Evolutionary conservation across 2,113 vertebrate genomes (phyloP).

Genomic region (Trogon melanurus): DNA sequence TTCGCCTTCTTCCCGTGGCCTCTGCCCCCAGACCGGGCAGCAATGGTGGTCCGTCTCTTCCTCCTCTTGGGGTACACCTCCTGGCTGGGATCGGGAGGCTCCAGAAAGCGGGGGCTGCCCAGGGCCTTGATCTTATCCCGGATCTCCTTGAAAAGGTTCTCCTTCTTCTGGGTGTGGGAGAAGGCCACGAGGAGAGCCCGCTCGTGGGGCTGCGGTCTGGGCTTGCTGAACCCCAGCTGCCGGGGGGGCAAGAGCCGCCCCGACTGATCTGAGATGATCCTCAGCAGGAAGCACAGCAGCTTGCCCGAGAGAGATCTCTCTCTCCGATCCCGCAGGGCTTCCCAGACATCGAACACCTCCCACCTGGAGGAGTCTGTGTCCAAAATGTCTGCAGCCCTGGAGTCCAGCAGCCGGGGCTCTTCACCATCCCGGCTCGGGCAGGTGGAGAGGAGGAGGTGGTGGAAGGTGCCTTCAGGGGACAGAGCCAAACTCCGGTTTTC

Average conservation of each 20-base stretch:
- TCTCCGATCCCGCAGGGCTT: slow-evolving; percentile 66
- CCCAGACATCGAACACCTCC: slow-evolving; percentile 86
- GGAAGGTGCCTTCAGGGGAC: slow-evolving; percentile 65
- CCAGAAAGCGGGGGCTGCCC: slow-evolving; percentile 44
- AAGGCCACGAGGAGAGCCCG: slow-evolving; percentile 83
- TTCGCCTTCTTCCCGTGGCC: slow-evolving; percentile 75
- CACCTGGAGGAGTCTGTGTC: slow-evolving; percentile 62
- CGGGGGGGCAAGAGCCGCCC: slow-evolving; percentile 53
- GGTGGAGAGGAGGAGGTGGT: slow-evolving; percentile 77
- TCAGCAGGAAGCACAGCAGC: slow-evolving; percentile 79
- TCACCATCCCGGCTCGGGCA: slow-evolving; percentile 40
- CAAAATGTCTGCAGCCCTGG: slow-evolving; percentile 73
- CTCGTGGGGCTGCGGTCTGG: slow-evolving; percentile 68
- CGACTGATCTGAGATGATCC: slow-evolving; percentile 66
- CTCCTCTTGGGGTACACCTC: slow-evolving; percentile 54
- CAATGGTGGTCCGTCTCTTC: slow-evolving; percentile 70
- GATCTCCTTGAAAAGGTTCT: slow-evolving; percentile 86
- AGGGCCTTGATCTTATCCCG: slow-evolving; percentile 80
- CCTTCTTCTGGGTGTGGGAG: slow-evolving; percentile 77
- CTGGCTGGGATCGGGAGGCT: slow-evolving; percentile 32
- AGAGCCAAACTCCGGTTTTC: slow-evolving; percentile 54
- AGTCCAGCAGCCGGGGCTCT: slow-evolving; percentile 71
- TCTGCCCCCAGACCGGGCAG: slow-evolving; percentile 58
- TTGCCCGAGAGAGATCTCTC: neutral
- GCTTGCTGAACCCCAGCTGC: slow-evolving; percentile 74